These are phyloP conservation scores for Chloromyia formosa DNA, from an alignment of 2,888 invertebrate genomes.

Conservation along the genomic window DNA sequence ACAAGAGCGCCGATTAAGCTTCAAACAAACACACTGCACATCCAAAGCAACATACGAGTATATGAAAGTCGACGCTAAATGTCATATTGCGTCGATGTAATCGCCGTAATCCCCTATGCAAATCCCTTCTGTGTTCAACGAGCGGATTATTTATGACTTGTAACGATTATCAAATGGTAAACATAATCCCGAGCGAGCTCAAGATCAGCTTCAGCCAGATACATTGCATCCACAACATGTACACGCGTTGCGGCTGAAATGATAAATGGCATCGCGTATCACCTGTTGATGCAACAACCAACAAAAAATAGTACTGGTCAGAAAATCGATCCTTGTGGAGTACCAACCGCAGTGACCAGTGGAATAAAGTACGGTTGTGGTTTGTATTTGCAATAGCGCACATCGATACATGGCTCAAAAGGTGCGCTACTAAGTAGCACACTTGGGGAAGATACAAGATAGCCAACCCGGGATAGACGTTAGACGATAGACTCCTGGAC, in stretches of 20 bases:
- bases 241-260: slow-evolving; percentile 19
- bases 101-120: slow-evolving; percentile 35
- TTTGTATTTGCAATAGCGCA: slow-evolving; percentile 4
- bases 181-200: slow-evolving; percentile 34
- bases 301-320: slow-evolving; percentile 14
- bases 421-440: not conserved
- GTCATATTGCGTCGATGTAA: slow-evolving; percentile 23
- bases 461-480: too few relatives aligned
- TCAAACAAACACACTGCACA: too few relatives aligned
- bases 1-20: too few relatives aligned
- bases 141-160: slow-evolving; percentile 38
- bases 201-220: slow-evolving; percentile 9
- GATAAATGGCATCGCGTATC: slow-evolving; percentile 38
- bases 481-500: too few relatives aligned
- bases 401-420: not conserved
- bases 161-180: slow-evolving; percentile 39
- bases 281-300: slow-evolving; percentile 26
- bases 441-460: too few relatives aligned
- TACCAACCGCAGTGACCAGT: not conserved
- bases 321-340: slow-evolving; percentile 6
- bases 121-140: slow-evolving; percentile 34
- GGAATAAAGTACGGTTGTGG: not conserved
- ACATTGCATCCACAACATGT: not conserved
- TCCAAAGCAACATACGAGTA: too few relatives aligned
- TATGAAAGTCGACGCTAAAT: slow-evolving; percentile 8